Base-by-base conservation (phyloP, 2,797 vertebrate species). In the Molossus molossus region DNA sequence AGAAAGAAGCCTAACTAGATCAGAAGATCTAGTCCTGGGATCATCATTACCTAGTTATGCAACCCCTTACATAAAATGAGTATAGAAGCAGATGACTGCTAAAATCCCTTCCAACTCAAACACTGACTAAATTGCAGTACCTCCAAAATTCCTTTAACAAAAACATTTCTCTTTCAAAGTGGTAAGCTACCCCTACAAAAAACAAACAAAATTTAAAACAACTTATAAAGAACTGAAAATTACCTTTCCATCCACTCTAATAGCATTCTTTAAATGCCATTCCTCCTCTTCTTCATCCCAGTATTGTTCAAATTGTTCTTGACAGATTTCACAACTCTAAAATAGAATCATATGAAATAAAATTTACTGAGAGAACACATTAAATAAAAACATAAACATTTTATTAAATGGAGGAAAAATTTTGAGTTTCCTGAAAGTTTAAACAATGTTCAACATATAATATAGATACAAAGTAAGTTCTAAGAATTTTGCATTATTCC, bases 231-330 rank as follows among this genome's bases (percentile, higher is more conserved):
- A 5, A 91, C 29, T 45, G 18, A 90, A 90, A 21, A 93, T 98
- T 98, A 99, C 99, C 99, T 99, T 99, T 96, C 99, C 99, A 60
- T 99, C 99, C 27, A 99, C 99, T 98, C 99, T 97, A 97, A 99
- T 98, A 27, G 99, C 99, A 93, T 99, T 99, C 98, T 99, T 99
- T 94, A 99, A 98, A 96, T 99, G 99, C 99, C 99, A 99, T 95
- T 99, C 99, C 91, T 99, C 99, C 96, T 99, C 99, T 13, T 99
- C 99, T 97, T 99, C 99, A 96, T 99, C 99, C 99, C 99, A 99
- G 94, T 99, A 99, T 77, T 99, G 99, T 98, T 99, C 99, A 98
- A 99, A 99, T 57, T 99, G 98, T 97, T 99, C 99, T 98, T 99
- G 99, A 94, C 99, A 99, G 97, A 99, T 99, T 97, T 99, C 99